phyloP scores from a whole-genome alignment of 1,140 invertebrate species.

The Anthonomus grandis region DNA sequence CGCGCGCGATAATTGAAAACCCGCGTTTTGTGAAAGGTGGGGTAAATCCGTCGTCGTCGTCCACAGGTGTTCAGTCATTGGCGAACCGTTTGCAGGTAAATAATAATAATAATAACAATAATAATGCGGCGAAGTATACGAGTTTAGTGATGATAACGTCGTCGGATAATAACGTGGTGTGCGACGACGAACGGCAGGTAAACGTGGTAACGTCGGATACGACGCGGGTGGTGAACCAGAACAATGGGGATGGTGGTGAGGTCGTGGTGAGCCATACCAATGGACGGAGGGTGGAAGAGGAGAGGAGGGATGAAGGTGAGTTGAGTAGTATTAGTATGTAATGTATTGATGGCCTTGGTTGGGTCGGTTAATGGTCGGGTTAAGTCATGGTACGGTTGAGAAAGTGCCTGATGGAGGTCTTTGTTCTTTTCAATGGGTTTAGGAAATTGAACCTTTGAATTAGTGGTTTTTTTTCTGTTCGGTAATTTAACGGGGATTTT shows the following conservation, averaged over 20 bases:
- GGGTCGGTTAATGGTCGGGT: too few relatives aligned
- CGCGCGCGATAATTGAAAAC: conserved; percentile 8
- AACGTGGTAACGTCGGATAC: conserved; percentile 70
- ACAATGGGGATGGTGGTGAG: conserved; percentile 32
- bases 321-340: too few relatives aligned
- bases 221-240: conserved; percentile 64
- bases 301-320: conserved; percentile 16
- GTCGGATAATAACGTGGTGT: conserved; percentile 50
- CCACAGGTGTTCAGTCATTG: conserved; percentile 39
- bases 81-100: conserved; percentile 49
- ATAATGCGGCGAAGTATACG: conserved; percentile 66
- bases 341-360: too few relatives aligned
- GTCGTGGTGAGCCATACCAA: conserved; percentile 58
- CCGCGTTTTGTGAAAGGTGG: too few relatives aligned
- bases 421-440: too few relatives aligned
- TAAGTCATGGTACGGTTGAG: conserved; percentile 4
- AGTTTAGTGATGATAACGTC: conserved; percentile 85
- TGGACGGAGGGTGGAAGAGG: not conserved
- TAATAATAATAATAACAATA: conserved; percentile 50
- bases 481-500: too few relatives aligned
- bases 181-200: conserved; percentile 56
- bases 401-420: too few relatives aligned
- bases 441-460: too few relatives aligned
- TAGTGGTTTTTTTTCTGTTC: too few relatives aligned
- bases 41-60: too few relatives aligned